Conservation (phyloP, 2,113 vertebrate species). For the Ceyx margarethae region DNA sequence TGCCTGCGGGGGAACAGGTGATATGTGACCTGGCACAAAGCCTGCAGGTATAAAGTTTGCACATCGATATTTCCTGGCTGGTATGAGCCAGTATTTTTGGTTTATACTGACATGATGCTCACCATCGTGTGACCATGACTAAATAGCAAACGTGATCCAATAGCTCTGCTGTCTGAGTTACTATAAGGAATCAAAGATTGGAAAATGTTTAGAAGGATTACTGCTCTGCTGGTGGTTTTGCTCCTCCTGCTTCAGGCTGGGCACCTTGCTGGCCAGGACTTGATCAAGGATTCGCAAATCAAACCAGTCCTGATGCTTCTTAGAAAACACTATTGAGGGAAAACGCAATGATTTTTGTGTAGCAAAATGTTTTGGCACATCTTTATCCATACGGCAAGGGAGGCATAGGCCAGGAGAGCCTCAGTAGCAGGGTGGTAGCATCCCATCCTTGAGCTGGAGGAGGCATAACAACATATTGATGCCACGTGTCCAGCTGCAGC, state of each 20-base stretch:
- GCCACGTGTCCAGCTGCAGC: rapidly evolving
- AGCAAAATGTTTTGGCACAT: neutral
- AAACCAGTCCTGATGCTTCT: neutral
- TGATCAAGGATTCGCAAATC: neutral
- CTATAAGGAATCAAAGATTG: neutral
- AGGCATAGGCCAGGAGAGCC: neutral
- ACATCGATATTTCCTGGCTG: neutral
- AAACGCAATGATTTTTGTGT: neutral
- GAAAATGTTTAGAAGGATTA: neutral
- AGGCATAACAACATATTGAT: neutral
- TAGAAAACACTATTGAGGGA: neutral
- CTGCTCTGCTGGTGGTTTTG: neutral
- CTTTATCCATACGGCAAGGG: neutral
- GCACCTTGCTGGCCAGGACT: neutral
- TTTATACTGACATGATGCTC: neutral
- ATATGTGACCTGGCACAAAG: neutral
- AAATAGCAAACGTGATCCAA: neutral
- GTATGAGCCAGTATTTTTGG: neutral
- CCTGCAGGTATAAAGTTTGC: neutral
- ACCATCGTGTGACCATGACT: neutral
- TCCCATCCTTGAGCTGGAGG: neutral
- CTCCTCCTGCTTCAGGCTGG: neutral
- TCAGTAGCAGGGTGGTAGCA: neutral
- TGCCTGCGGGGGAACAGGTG: neutral
- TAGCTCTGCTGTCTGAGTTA: rapidly evolving